Base-by-base conservation (phyloP, 2,888 invertebrate genomes). In the Cheilosia variabilis region DNA sequence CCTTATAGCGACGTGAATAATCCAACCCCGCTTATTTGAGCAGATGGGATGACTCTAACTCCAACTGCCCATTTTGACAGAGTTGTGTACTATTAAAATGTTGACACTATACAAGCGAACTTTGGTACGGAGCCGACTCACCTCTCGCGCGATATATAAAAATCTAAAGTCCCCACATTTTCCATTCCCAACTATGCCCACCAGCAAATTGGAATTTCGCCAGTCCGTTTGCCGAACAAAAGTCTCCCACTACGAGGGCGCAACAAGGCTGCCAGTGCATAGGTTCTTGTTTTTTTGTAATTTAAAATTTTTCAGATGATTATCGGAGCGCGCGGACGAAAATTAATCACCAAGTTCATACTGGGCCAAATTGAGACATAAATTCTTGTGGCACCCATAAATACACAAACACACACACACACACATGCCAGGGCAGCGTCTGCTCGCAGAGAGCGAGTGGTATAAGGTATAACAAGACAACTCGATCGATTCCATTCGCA, bases 291-390 rank as follows among this genome's bases (percentile, higher is more conserved):
- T 77, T 72, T 73, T 66, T 55, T 81, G 75, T 60, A 66, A 72
- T 83, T 77, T 60, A 75, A 87, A 87, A 81, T 34, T 72, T 66
- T 76, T 76, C 76, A 80, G 83, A 88, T 87, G 87, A 88, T 78
- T 87, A 88, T 88, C 88, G 75, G 7, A 31, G 37, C 37, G 77
- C 79, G 68, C 65, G 71, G 86, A 79, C 52, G 66, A 87, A 87
- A 88, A 88, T 88, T 88, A 88, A 88, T 88, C 88, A 88, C 78
- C 71, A 79, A 83, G 87, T 81, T 87, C 87, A 87, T 87, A 87
- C 87, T 87, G 86, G 88, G 87, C 88, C 90, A 91, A 91, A 91
- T 91, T 91, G 90, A 91, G 91, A 91, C 91, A 91, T 91, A 91
- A 91, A 90, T 91, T 90, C 90, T 90, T 78, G 82, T 84, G 87